Base-by-base conservation (phyloP, 2,113 vertebrate genomes). In the Trochalopteron elliotii region DNA sequence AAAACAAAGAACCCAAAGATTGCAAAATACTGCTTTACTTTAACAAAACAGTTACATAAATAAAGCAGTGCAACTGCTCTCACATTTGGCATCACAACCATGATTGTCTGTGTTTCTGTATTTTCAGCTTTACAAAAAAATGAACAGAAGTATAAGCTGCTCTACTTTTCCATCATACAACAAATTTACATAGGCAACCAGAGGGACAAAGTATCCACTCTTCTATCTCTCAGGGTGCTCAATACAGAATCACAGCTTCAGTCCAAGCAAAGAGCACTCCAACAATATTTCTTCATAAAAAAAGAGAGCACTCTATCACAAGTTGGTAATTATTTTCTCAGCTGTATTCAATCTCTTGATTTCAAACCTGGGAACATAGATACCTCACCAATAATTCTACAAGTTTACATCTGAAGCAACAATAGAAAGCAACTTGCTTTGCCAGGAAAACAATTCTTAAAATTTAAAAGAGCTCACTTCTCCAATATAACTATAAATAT, bases 391-490 rank as follows among this genome's bases (percentile, higher is more conserved):
- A 24, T 37, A 42, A 74, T 68, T 72, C 57, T 61, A 16, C 13
- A 81, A 84, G 44, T 67, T 50, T 55, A 44, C 42, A 72, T n/a
- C 15, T 25, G 12, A 82, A 90, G 24, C 40, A 76, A 75, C 13
- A 69, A 31, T 11, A 57, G 35, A 49, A 17, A 65, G 60, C 60
- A 75, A 42, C 24, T 49, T 67, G 24, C 16, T 57, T 35, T 49
- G 30, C 30, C 16, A 35, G 16, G 15, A 59, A 24, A 85, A 47
- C 82, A 96, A 96, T 69, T 96, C 91, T 95, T 87, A 95, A 97
- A 97, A 97, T 97, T 97, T 93, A 94, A 95, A 94, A 97, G 82
- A 96, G 69, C 94, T 97, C 77, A 93, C 59, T 82, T 96, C 76
- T 94, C 56, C 57, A 80, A 97, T 95, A 97, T 94, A 74, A 55